Evolutionary conservation across 1,140 invertebrate species (phyloP), one percentile per base, ranked within the genome.

Genomic region (Geopemphigus sp.): DNA sequence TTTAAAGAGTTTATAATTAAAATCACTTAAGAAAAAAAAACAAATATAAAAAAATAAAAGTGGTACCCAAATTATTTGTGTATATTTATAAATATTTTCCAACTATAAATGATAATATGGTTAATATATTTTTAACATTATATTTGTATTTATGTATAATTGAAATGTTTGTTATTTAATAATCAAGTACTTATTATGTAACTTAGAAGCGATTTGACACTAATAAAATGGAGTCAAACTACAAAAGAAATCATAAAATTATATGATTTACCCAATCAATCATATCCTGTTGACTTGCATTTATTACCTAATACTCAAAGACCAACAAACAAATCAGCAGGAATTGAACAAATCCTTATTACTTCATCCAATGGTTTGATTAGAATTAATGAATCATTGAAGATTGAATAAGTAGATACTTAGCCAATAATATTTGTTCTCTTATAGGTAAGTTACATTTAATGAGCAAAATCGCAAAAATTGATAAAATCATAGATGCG

Each of bases 401-500:
- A 76, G n/a, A n/a, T n/a, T 17, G 26, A 29, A 29, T 56, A 68
- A 72, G 17, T 32, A 1, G n/a, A 14, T 61, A 22, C 5, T 45
- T 63, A n/a, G 1, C 47, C 5, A 50, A 14, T 14, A 50, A 50
- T 12, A 8, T 50, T 50, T 50, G 1, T 8, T 3, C 32, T 8
- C 3, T 39, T 4, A 3, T 82, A 92, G 92, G 92, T n/a, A 95
- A 93, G 86, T 95, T 95, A 85, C 91, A 96, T 84, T 90, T 99
- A 66, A 87, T 98, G 1, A 95, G 92, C 84, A 92, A 92, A 85
- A 92, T 89, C 85, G 96, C 96, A 11, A 88, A 95, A 57, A 92
- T 98, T 80, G 98, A 99, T 85, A 95, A 97, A 85, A 93, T 89
- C 82, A 90, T 98, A 0, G 92, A 93, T 68, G 97, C 95, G 61